Base-by-base conservation (phyloP, 2,888 invertebrate genomes). In the Sphecodes monilicornis region DNA sequence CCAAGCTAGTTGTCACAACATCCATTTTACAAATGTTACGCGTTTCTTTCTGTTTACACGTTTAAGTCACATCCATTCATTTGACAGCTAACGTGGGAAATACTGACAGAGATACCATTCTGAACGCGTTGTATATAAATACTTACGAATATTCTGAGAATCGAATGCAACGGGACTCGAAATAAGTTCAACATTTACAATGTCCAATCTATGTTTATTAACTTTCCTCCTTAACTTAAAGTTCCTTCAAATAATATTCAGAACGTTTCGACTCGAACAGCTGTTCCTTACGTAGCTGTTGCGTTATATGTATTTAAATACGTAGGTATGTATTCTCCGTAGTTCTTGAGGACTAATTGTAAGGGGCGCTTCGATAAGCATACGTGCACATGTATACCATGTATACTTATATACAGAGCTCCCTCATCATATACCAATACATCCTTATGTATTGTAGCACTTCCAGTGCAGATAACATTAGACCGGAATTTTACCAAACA, bases 1-100 rank as follows among this genome's bases (percentile, higher is more conserved):
- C 97, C 91, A 97, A 95, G 92, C 97, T 97, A 68, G 97, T 97
- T 86, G 96, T 96, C 76, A 96, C 96, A 85, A 97, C 95, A 95
- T 96, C 96, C 96, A 97, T 97, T 91, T 93, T 93, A 76, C 70
- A 39, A 66, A 32, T 64, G 18, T 76, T 32, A 54, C 70, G 32
- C 29, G 64, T 50, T 71, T 39, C 66, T 26, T 22, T 13, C 41
- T 46, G 36, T 73, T 79, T 29, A 32, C 60, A 18, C 32, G 36
- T 76, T 75, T 68, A 79, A 78, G 75, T 76, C 79, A 79, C 69
- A 60, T 85, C 26, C 72, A 70, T 76, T 76, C 66, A 76, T 76
- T 79, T 85, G 85, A 85, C 76, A 80, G 85, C 26, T 74, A 83
- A 66, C 36, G 29, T 32, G 79, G 26, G 18, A 60, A 29, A 83